phyloP scores from a whole-genome alignment of 2,888 invertebrate species.

The Hesperia comma region DNA sequence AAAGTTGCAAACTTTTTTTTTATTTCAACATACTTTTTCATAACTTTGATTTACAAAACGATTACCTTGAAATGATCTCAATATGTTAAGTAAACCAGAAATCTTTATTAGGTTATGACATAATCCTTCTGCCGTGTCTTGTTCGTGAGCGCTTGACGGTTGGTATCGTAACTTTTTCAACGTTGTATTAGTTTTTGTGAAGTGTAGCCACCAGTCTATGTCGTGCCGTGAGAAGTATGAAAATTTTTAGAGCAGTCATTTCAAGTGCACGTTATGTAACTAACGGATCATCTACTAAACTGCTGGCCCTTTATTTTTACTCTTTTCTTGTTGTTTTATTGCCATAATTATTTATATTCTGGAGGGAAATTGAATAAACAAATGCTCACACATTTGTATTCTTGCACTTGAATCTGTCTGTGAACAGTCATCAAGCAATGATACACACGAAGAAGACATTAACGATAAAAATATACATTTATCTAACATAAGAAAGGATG shows the following conservation, averaged over 20 bases:
- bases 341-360: too few species aligned
- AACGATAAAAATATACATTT: too few species aligned
- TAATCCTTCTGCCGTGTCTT: constrained; percentile 25
- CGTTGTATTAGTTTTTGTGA: constrained; percentile 2
- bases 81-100: constrained; percentile 13
- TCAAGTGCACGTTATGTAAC: constrained; percentile 9
- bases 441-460: too few species aligned
- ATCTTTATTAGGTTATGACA: constrained; percentile 17
- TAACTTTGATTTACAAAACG: background rate
- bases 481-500: too few species aligned
- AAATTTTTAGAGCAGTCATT: background rate
- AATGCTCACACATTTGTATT: too few species aligned
- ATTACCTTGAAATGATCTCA: constrained; percentile 9
- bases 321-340: too few species aligned
- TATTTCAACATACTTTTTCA: constrained; percentile 14
- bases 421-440: too few species aligned
- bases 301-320: background rate
- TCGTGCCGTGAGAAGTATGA: background rate
- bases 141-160: constrained; percentile 14
- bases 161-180: constrained; percentile 5
- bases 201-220: background rate
- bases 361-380: too few species aligned
- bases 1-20: constrained; percentile 14
- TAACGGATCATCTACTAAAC: background rate
- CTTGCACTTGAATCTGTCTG: too few species aligned